phyloP scores from a whole-genome alignment of 64 coral and sea anemone species.

The Dendronephthya gigantea region DNA sequence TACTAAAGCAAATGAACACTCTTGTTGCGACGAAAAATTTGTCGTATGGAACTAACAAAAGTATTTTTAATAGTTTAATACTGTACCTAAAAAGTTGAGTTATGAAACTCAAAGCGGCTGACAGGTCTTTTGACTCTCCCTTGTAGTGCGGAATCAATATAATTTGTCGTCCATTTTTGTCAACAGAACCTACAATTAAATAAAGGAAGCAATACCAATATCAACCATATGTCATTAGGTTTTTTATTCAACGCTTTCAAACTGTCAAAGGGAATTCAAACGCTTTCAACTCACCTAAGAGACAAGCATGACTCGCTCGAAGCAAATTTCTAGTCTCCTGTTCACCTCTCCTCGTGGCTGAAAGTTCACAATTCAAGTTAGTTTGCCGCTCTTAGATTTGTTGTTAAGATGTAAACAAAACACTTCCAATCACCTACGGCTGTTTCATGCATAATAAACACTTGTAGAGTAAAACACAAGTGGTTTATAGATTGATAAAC shows the following conservation, averaged over 20 bases:
- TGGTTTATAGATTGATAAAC: background rate
- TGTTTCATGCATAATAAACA: background rate
- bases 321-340: background rate
- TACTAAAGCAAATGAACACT: too few relatives aligned
- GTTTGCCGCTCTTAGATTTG: background rate
- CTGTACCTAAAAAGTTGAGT: constrained; percentile 1
- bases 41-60: too few relatives aligned
- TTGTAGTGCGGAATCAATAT: background rate
- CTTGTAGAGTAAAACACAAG: background rate
- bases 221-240: background rate
- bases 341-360: background rate
- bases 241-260: background rate
- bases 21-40: too few relatives aligned
- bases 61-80: too few relatives aligned
- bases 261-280: background rate
- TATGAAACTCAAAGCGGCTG: background rate
- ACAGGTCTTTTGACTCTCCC: background rate
- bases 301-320: background rate
- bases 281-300: background rate
- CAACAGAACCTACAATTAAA: background rate
- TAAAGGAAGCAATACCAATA: background rate
- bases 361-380: background rate
- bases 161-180: constrained; percentile 12
- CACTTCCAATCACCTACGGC: background rate
- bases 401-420: background rate